phyloP scores from a whole-genome alignment of 1,140 invertebrate species.

The Caenorhabditis latens region DNA sequence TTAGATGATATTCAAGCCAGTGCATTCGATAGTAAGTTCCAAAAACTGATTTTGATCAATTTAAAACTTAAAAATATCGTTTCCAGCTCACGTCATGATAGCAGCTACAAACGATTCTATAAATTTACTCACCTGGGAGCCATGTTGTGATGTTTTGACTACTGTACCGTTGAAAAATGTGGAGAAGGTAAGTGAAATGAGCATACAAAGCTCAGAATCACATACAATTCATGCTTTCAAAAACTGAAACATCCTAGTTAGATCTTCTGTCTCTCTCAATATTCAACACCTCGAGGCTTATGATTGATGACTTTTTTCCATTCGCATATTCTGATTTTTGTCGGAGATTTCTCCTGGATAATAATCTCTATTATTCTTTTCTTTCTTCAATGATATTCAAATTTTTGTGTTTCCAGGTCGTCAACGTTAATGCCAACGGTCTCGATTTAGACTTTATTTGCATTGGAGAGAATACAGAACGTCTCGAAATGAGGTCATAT shows the following conservation, averaged over 20 bases:
- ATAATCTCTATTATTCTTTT: not conserved
- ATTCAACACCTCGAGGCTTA: not conserved
- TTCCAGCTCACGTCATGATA: slow-evolving; percentile 52
- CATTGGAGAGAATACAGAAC: slow-evolving; percentile 37
- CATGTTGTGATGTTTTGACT: slow-evolving; percentile 15
- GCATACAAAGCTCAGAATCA: not conserved
- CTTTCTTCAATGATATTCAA: not conserved
- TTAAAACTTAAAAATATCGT: not conserved
- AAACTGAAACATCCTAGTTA: too few species aligned
- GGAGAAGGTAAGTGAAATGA: not conserved
- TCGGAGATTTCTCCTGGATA: not conserved
- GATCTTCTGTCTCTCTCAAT: too few species aligned
- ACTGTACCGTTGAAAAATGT: slow-evolving; percentile 40
- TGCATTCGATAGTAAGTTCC: slow-evolving; percentile 23
- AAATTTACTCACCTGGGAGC: slow-evolving; percentile 41
- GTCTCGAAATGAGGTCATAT: slow-evolving; percentile 23
- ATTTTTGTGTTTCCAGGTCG: not conserved
- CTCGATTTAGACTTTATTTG: slow-evolving; percentile 46
- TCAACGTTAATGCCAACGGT: slow-evolving; percentile 35
- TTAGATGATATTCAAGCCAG: slow-evolving; percentile 39
- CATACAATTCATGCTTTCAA: too few species aligned
- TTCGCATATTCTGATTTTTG: not conserved
- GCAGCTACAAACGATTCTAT: slow-evolving; percentile 45
- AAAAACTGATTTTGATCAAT: not conserved
- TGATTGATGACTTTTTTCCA: slow-evolving; percentile 7